Evolutionary conservation across 2,113 vertebrate species (phyloP).

Genomic region (Seriola dumerili): DNA sequence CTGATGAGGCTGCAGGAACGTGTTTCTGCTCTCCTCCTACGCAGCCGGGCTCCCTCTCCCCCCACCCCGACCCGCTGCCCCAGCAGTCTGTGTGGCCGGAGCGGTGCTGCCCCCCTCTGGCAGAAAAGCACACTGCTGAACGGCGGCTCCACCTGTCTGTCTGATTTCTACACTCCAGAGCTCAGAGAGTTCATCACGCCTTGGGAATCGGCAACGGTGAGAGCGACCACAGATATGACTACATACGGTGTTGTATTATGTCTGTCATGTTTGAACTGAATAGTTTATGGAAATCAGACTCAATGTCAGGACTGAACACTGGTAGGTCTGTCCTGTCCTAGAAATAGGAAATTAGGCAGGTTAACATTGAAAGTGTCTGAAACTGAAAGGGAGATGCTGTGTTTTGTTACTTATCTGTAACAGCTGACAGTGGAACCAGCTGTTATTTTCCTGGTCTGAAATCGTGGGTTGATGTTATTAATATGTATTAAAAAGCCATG

Average conservation of each 20-base stretch:
- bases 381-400: not conserved
- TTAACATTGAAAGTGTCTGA: not conserved
- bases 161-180: slow-evolving; percentile 84
- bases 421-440: not conserved
- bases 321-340: not conserved
- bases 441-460: not conserved
- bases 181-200: slow-evolving; percentile 84
- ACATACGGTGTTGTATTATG: not conserved
- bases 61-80: slow-evolving; percentile 84
- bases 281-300: not conserved
- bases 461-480: not conserved
- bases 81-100: slow-evolving; percentile 82
- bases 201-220: slow-evolving; percentile 76
- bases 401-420: not conserved
- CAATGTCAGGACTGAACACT: not conserved
- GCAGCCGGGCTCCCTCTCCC: slow-evolving; percentile 75
- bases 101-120: slow-evolving; percentile 86
- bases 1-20: slow-evolving; percentile 86
- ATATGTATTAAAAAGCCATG: not conserved
- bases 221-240: slow-evolving; percentile 9
- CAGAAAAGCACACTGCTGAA: slow-evolving; percentile 86
- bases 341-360: too few relatives aligned
- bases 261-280: not conserved
- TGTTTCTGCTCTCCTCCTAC: slow-evolving; percentile 86
- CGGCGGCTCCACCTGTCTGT: slow-evolving; percentile 33